Percentiles rank a stretch among this genome's conserved stretches.
Evolutionary conservation across 2,888 invertebrate genomes (phyloP).

Genomic region (Hololepta plana): DNA sequence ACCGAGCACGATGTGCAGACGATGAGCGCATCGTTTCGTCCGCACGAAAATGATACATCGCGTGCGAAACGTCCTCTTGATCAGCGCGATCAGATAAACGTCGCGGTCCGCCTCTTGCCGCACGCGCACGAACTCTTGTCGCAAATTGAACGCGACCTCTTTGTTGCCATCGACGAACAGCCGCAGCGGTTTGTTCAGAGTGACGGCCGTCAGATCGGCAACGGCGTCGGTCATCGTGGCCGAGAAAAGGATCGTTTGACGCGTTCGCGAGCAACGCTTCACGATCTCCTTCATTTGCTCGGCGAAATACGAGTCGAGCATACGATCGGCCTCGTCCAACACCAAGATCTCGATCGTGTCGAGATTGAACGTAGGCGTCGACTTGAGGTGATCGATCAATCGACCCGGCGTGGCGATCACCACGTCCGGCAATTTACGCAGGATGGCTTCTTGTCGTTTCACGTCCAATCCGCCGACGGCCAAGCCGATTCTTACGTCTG

Average conservation of each 20-base stretch:
- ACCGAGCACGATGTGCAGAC: conserved; percentile 81
- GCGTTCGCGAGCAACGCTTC: conserved; percentile 69
- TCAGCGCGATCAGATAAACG: conserved; percentile 64
- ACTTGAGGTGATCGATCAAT: conserved; percentile 90
- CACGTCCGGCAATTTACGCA: conserved; percentile 82
- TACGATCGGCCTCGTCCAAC: conserved; percentile 66
- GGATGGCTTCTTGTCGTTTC: conserved; percentile 53
- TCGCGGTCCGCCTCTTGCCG: conserved; percentile 87
- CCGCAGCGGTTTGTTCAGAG: conserved; percentile 80
- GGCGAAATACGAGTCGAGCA: conserved; percentile 96
- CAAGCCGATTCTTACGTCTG: conserved; percentile 60
- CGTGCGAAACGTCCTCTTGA: conserved; percentile 78
- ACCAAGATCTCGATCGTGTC: conserved; percentile 79
- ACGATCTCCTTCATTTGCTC: conserved; percentile 99
- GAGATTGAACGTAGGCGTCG: conserved; percentile 82
- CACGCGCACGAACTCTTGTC: conserved; percentile 92
- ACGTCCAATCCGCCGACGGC: conserved; percentile 80
- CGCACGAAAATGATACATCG: conserved; percentile 91
- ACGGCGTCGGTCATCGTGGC: conserved; percentile 99
- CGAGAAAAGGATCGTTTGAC: conserved; percentile 95
- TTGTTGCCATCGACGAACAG: conserved; percentile 93
- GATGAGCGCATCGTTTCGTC: conserved; percentile 90
- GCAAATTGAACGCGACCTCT: conserved; percentile 84
- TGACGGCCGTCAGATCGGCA: conserved; percentile 83
- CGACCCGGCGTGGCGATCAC: conserved; percentile 98